Evolutionary conservation across 1,140 invertebrate species (phyloP).

Genomic region (Scaptomyza pallida): DNA sequence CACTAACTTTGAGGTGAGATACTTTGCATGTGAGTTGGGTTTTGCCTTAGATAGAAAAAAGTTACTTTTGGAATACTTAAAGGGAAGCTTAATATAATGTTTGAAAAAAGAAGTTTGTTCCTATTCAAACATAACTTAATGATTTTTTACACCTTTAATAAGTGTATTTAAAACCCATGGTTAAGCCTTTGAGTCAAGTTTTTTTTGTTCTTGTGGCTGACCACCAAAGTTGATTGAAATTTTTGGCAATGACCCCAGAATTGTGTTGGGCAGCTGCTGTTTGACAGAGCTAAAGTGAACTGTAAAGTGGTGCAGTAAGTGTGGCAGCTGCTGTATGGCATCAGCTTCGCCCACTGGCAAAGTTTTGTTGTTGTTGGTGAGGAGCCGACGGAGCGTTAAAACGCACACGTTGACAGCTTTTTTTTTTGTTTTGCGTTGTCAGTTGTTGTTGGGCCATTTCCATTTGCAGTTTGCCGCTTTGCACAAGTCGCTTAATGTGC

Average conservation of each 20-base stretch:
- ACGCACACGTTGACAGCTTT: constrained; percentile 78
- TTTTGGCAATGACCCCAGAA: constrained; percentile 65
- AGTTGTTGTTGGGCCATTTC: constrained; percentile 41
- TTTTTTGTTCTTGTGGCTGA: constrained; percentile 16
- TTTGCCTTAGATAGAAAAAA: too few relatives aligned
- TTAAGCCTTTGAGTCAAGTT: not conserved
- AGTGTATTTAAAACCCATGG: constrained; percentile 21
- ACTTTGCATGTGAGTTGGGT: not conserved
- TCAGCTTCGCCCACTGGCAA: constrained; percentile 51
- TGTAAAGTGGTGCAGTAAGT: constrained; percentile 29
- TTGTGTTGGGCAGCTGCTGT: constrained; percentile 50
- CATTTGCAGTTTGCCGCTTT: constrained; percentile 12
- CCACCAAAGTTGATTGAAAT: constrained; percentile 70
- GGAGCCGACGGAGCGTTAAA: constrained; percentile 68
- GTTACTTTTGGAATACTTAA: too few relatives aligned
- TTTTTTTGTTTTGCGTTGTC: constrained; percentile 35
- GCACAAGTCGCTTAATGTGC: constrained; percentile 67
- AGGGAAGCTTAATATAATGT: too few relatives aligned
- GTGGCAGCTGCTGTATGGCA: constrained; percentile 55
- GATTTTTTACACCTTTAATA: too few relatives aligned
- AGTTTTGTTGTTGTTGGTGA: constrained; percentile 14
- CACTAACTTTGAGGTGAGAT: not conserved
- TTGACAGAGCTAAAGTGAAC: constrained; percentile 16
- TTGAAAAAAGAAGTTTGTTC: too few relatives aligned
- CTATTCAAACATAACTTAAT: too few relatives aligned